A percentile compares a stretch with the other conserved stretches of the same genome.
Conservation (phyloP, 2,888 invertebrate genomes). For the Melinaea menophilus region DNA sequence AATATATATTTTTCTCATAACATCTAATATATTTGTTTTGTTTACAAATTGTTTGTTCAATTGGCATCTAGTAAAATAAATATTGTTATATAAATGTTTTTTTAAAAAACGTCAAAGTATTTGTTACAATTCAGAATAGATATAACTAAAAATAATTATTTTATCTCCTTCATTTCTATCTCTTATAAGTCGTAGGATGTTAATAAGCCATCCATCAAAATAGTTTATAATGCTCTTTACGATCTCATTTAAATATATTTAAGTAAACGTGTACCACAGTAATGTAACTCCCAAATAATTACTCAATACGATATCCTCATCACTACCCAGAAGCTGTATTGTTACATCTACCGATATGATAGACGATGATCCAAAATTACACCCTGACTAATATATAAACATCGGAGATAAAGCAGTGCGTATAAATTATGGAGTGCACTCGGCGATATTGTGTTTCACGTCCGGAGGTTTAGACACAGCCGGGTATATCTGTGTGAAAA, state of each 20-base stretch:
- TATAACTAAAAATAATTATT: too few relatives aligned
- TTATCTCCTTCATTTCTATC: too few relatives aligned
- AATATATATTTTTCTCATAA: too few relatives aligned
- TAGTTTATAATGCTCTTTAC: slow-evolving; percentile 40
- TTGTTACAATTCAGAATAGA: too few relatives aligned
- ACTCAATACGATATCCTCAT: slow-evolving; percentile 23
- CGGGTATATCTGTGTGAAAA: slow-evolving; percentile 75
- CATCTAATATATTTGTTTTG: too few relatives aligned
- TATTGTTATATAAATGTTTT: too few relatives aligned
- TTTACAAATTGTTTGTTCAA: too few relatives aligned
- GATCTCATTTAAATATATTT: slow-evolving; percentile 66
- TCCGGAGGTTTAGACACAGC: slow-evolving; percentile 73
- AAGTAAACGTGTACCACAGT: slow-evolving; percentile 50
- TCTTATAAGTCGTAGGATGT: slow-evolving; percentile 42
- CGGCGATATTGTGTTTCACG: slow-evolving; percentile 75
- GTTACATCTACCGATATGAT: slow-evolving; percentile 30
- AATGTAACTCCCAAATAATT: slow-evolving; percentile 42
- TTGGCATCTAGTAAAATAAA: too few relatives aligned
- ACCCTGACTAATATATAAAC: slow-evolving; percentile 56
- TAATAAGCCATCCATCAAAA: slow-evolving; percentile 62
- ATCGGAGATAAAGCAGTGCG: slow-evolving; percentile 50
- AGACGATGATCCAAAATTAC: slow-evolving; percentile 54
- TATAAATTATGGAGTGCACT: slow-evolving; percentile 72
- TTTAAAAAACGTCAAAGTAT: too few relatives aligned
- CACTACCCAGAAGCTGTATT: slow-evolving; percentile 27